Evolutionary conservation across 1,140 invertebrate species (phyloP), one percentile per base, ranked within the genome.

Genomic region (Heliconius hermathena): DNA sequence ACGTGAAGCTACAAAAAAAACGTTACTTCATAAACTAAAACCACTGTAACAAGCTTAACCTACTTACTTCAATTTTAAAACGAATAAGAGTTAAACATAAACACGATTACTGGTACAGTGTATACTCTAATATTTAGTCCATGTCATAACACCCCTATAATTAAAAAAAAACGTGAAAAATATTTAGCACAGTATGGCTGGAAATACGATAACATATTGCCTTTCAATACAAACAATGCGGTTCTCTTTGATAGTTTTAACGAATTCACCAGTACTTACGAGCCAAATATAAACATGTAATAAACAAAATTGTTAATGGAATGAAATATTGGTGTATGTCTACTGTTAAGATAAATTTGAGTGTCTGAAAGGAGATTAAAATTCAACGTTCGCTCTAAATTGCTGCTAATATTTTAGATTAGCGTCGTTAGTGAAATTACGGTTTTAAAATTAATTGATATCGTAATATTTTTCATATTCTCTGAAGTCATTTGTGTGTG

Each of bases 201-300:
- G 26, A 66, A 66, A 18, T 66, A 66, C 60, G 60, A 66, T 66
- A 66, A 66, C 60, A 66, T 66, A 29, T 29, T 66, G 13, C 60
- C 1, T 26, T 66, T 29, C 22, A 66, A 66, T 66, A 66, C 60
- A 66, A 66, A 29, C 26, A 66, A 66, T 18, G 13, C 60, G 60
- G 60, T 29, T 66, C 20, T 66, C 60, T 66, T 66, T 66, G 60
- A 66, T 66, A 66, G 26, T 60, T 60, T 60, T 26, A 73, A 73
- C 46, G 20, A 73, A 73, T 73, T 46, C 71, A 13, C 8, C 36
- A 46, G 13, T 49, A 46, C 22, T 26, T 46, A 26, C 26, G 16
- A 41, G 49, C 41, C 72, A 73, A 73, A 73, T 66, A 29, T 66
- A 66, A 22, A 66, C 60, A 22, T 66, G 16, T 66, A 66, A 66